Base-by-base conservation (phyloP, 2,888 invertebrate species). In the Morpho achilles region DNA sequence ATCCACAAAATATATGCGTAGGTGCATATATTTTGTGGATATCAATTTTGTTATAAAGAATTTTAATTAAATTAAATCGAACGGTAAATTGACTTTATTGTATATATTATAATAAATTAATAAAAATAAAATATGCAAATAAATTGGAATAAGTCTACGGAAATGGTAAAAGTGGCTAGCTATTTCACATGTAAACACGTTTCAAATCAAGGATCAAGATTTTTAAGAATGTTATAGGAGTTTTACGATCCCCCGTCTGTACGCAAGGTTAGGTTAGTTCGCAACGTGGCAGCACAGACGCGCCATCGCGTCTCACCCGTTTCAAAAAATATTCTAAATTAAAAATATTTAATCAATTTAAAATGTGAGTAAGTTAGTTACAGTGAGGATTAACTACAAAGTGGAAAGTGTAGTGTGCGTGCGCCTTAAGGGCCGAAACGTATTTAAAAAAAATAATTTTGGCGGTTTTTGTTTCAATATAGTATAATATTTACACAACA, bases 261-360 rank as follows among this genome's bases (percentile, higher is more conserved):
- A 76, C 77, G 80, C 74, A 80, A 83, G 82, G 86, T 85, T 83
- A 88, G 87, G 85, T 88, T 88, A 88, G 88, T 88, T 83, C 78
- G 80, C 85, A 86, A 84, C 87, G 87, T 84, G 89, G 82, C 75
- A 82, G 87, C 86, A 73, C 60, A 66, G 86, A 71, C 74, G 87
- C 82, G 87, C 79, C 85, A 83, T 77, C 83, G 82, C 55, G 56
- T 59, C 59, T 53, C 56, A 23, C 50, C 49, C 39, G 43, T 8
- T 23, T n/a, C 10, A 48, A 32, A n/a, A 53, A 8, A 53, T 52
- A 69, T 74, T 75, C 64, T 67, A 73, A 77, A 74, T 72, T 49
- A 40, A 53, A 58, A 60, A 50, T 53, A 50, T 50, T 40, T 40
- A 41, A 8, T 40, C 8, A 32, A 43, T 43, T 53, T 40, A 48